phyloP scores from a whole-genome alignment of 2,888 invertebrate genomes.

The Rotaria macrura region DNA sequence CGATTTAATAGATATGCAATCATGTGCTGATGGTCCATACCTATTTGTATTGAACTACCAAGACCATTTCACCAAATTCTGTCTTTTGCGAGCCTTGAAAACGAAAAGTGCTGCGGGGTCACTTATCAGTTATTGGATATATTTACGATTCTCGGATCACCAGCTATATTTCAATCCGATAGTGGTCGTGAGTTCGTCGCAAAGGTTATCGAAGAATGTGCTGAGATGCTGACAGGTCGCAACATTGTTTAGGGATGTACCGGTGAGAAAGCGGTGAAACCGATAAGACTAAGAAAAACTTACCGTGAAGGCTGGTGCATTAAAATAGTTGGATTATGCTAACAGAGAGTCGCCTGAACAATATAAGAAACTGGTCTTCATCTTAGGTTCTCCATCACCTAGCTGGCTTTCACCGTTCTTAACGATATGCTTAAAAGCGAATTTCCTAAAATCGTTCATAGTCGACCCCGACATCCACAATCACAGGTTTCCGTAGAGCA shows the following conservation, averaged over 20 bases:
- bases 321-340: too few species aligned
- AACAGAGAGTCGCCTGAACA: too few species aligned
- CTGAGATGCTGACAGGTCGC: too few species aligned
- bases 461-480: slow-evolving; percentile 20
- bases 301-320: too few species aligned
- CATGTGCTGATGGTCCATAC: slow-evolving; percentile 35
- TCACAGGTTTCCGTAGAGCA: slow-evolving; percentile 24
- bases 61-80: slow-evolving; percentile 37
- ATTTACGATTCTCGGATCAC: slow-evolving; percentile 32
- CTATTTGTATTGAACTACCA: slow-evolving; percentile 38
- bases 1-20: slow-evolving; percentile 37
- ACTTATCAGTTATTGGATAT: slow-evolving; percentile 32
- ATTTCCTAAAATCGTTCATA: slow-evolving; percentile 26
- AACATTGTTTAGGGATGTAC: too few species aligned
- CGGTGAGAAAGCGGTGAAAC: too few species aligned
- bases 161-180: slow-evolving; percentile 25
- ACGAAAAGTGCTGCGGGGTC: slow-evolving; percentile 34
- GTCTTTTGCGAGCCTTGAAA: slow-evolving; percentile 3
- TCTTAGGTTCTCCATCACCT: too few species aligned
- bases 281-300: too few species aligned
- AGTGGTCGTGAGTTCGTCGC: slow-evolving; percentile 27
- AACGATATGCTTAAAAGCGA: too few species aligned
- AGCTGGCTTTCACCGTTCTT: too few species aligned
- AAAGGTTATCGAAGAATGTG: too few species aligned
- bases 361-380: too few species aligned